Percentiles rank a stretch among this genome's conserved stretches.
These are phyloP conservation scores for Tympanoctomys barrerae DNA, from an alignment of 2,797 vertebrate species.

Conservation along the genomic window DNA sequence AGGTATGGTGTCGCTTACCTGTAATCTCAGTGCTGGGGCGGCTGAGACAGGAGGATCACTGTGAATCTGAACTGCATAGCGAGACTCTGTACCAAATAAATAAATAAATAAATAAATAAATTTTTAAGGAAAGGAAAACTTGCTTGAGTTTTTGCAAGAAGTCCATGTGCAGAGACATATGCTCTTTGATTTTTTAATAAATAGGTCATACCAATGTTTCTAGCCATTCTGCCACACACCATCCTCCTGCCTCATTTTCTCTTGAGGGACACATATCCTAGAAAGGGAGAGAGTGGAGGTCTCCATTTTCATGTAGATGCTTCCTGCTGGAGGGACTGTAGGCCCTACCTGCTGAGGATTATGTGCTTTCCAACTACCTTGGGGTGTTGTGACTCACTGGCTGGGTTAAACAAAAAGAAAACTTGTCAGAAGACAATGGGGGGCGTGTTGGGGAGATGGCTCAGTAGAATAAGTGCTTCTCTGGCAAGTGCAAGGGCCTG, in stretches of 20 bases:
- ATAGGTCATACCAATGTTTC: neutral
- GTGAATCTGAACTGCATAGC: too few species aligned
- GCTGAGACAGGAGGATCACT: too few species aligned
- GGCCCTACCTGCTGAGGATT: neutral
- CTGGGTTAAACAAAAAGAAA: neutral
- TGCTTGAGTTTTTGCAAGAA: neutral
- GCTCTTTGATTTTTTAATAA: neutral
- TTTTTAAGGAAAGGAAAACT: neutral
- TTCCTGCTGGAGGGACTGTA: neutral
- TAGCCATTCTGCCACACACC: neutral
- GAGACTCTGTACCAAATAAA: too few species aligned
- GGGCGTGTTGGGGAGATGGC: too few species aligned
- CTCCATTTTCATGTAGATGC: neutral
- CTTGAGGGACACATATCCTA: neutral
- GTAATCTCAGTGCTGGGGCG: too few species aligned
- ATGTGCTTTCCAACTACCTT: neutral
- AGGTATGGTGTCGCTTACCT: too few species aligned
- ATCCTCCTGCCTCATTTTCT: neutral
- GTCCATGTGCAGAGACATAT: neutral
- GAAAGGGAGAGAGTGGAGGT: neutral
- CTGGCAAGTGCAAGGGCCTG: too few species aligned
- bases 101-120: too few species aligned
- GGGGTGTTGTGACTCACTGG: neutral
- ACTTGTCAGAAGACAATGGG: neutral
- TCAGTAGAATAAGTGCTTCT: too few species aligned